Evolutionary conservation across 2,113 vertebrate genomes (phyloP).

Genomic region (Chamaetylas fuelleborni): DNA sequence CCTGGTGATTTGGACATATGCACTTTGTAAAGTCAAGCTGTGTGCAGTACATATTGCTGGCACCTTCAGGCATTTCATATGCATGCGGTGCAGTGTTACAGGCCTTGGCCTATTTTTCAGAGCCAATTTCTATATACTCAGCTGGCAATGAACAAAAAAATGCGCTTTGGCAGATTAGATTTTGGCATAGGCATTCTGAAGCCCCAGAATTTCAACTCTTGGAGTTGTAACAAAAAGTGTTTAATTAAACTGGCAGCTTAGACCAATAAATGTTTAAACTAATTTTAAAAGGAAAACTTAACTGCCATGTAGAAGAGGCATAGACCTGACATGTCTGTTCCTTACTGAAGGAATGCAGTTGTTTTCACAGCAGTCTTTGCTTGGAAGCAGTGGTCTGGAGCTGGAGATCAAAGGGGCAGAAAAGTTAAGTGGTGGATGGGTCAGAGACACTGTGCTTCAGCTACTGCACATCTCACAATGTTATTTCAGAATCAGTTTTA

Average conservation of each 20-base stretch:
- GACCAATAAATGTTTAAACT: conserved; percentile 20
- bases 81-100: conserved; percentile 40
- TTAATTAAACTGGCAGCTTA: conserved; percentile 56
- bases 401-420: not conserved
- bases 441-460: not conserved
- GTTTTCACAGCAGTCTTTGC: not conserved
- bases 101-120: conserved; percentile 34
- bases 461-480: not conserved
- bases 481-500: not conserved
- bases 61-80: conserved; percentile 32
- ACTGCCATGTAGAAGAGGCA: not conserved
- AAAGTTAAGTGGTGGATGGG: not conserved
- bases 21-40: conserved; percentile 37
- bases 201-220: not conserved
- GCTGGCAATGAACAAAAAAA: conserved; percentile 55
- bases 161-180: conserved; percentile 35
- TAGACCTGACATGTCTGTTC: not conserved
- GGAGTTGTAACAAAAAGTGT: conserved; percentile 15
- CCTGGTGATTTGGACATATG: conserved; percentile 21
- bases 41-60: conserved; percentile 43
- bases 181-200: conserved; percentile 32
- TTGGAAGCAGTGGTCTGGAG: not conserved
- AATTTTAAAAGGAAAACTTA: conserved; percentile 38
- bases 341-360: not conserved
- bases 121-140: conserved; percentile 64